Conservation (phyloP, 53 echinoderm and acorn worm species). For the Mesocentrotus franciscanus region DNA sequence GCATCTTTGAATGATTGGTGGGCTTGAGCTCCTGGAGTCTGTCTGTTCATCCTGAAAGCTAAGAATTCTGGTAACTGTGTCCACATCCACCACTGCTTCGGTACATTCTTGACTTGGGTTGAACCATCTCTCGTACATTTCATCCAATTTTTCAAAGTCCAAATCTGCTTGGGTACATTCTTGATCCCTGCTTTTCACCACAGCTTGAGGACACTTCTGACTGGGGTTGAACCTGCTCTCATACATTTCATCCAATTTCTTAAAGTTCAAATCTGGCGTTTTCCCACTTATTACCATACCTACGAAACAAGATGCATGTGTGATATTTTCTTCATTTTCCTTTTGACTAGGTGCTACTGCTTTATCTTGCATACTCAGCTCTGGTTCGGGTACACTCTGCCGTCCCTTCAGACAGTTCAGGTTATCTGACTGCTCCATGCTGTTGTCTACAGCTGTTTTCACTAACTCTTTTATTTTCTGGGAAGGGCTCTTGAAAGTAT, state of each 20-base stretch:
- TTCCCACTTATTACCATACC: not conserved
- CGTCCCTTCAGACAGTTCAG: not conserved
- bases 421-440: not conserved
- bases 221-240: no score
- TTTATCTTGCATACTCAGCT: not conserved
- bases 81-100: not conserved
- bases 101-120: not conserved
- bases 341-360: not conserved
- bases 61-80: not conserved
- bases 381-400: not conserved
- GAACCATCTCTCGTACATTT: not conserved
- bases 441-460: not conserved
- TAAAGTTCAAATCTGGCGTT: not conserved
- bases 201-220: no score
- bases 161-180: not conserved
- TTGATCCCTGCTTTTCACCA: no score
- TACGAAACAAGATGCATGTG: not conserved
- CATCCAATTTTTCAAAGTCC: not conserved
- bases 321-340: not conserved
- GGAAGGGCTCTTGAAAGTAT: not conserved
- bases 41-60: not conserved
- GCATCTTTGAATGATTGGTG: constrained; percentile 5
- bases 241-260: no score
- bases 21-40: not conserved
- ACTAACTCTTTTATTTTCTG: not conserved